phyloP scores from a whole-genome alignment of 2,797 vertebrate genomes.

The Propithecus perrieri region DNA sequence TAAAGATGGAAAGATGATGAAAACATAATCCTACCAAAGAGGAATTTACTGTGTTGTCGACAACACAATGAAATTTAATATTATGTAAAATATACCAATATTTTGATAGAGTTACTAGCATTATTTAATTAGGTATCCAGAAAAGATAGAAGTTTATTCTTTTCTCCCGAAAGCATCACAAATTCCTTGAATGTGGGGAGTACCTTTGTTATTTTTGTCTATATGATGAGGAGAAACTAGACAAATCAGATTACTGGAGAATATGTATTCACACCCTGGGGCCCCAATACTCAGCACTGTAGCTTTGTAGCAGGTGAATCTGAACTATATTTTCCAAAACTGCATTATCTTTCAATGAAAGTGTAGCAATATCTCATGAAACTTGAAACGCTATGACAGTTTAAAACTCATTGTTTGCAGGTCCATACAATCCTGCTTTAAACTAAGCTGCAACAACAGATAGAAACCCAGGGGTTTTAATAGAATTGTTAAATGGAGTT shows the following conservation, averaged over 20 bases:
- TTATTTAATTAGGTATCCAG: background rate
- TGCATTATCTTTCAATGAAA: background rate
- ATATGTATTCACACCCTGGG: background rate
- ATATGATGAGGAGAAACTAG: background rate
- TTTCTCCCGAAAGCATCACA: background rate
- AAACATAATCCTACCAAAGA: background rate
- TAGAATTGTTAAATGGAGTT: background rate
- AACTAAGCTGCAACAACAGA: background rate
- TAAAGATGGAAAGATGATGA: background rate
- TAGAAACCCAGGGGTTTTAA: background rate
- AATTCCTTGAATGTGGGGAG: background rate
- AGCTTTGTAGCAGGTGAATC: background rate
- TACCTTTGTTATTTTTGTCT: background rate
- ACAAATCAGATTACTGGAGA: background rate
- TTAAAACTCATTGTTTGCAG: background rate
- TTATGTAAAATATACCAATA: background rate
- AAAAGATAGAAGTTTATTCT: background rate
- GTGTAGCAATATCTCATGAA: background rate
- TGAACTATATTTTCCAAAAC: background rate
- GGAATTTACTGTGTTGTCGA: background rate
- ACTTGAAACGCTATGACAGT: background rate
- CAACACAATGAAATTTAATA: background rate
- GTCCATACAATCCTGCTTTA: background rate
- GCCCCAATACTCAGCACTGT: no score
- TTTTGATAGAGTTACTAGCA: background rate